Evolutionary conservation across 30 jellyfish, hydroid and myxozoan species (phyloP).

Genomic region (Aurelia coerulea): DNA sequence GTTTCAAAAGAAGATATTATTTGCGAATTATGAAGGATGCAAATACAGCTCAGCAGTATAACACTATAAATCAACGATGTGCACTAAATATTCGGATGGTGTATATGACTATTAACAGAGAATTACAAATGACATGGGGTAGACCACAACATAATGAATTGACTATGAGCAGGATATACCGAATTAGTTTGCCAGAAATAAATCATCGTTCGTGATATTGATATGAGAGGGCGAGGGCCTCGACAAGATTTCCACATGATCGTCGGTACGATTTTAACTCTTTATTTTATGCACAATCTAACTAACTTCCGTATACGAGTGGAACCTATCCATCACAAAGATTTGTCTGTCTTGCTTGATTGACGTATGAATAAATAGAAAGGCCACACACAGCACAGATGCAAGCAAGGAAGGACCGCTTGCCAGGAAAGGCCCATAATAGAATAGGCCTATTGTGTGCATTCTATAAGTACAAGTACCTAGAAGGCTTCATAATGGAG

Average conservation of each 20-base stretch:
- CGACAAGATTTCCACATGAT: conserved; percentile 27
- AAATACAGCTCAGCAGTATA: no score
- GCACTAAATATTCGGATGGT: neutral
- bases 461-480: no score
- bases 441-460: no score
- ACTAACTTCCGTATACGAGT: no score
- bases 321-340: neutral
- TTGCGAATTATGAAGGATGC: no score
- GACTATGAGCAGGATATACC: conserved; percentile 36
- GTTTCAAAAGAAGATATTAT: no score
- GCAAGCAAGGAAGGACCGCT: no score
- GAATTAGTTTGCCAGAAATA: conserved; percentile 52
- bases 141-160: conserved; percentile 37
- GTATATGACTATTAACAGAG: conserved; percentile 34
- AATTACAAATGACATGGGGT: conserved; percentile 8
- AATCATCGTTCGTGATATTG: conserved; percentile 19
- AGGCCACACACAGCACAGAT: no score
- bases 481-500: no score
- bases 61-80: conserved; percentile 19
- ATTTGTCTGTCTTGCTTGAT: neutral
- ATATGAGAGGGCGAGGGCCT: conserved; percentile 12
- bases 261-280: neutral
- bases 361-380: no score
- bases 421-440: no score
- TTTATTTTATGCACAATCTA: no score